Percentiles rank a stretch among this genome's conserved stretches.
phyloP scores from a whole-genome alignment of 2,797 vertebrate genomes.

The Pangasius krempfi region DNA sequence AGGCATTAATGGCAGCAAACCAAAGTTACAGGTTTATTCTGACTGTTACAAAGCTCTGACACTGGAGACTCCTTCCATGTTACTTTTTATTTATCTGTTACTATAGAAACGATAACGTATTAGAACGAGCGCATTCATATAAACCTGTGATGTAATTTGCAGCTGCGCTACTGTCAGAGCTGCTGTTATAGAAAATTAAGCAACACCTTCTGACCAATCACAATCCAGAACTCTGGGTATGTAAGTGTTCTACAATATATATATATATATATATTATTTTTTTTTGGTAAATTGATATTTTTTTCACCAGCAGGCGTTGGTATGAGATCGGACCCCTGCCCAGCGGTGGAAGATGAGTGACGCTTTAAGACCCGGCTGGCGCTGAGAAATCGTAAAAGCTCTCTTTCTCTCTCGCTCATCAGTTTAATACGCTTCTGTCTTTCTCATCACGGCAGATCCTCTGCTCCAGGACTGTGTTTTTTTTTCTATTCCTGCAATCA shows the following conservation, averaged over 20 bases:
- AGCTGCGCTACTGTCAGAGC: background rate
- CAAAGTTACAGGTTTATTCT: background rate
- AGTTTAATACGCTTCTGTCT: constrained; percentile 51
- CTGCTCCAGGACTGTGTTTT: constrained; percentile 48
- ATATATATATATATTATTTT: background rate
- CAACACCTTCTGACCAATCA: background rate
- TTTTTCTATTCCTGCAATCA: constrained; percentile 24
- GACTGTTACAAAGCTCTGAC: background rate
- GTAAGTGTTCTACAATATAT: background rate
- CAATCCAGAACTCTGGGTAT: background rate
- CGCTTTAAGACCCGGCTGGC: constrained; percentile 12
- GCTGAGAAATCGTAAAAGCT: constrained; percentile 5
- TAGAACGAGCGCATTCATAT: background rate
- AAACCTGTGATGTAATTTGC: background rate
- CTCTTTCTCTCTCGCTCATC: constrained; percentile 7
- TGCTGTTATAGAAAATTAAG: background rate
- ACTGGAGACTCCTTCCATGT: constrained; percentile 11
- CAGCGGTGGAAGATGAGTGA: constrained; percentile 6
- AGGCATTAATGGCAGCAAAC: background rate
- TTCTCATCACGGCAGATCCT: constrained; percentile 56
- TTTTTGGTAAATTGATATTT: constrained; percentile 1
- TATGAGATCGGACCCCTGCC: background rate
- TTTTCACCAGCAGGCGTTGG: background rate
- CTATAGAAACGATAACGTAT: background rate
- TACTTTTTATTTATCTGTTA: background rate